Percentiles rank a stretch among this genome's conserved stretches.
Evolutionary conservation across 2,797 vertebrate species (phyloP).

Genomic region (Moxostoma hubbsi): DNA sequence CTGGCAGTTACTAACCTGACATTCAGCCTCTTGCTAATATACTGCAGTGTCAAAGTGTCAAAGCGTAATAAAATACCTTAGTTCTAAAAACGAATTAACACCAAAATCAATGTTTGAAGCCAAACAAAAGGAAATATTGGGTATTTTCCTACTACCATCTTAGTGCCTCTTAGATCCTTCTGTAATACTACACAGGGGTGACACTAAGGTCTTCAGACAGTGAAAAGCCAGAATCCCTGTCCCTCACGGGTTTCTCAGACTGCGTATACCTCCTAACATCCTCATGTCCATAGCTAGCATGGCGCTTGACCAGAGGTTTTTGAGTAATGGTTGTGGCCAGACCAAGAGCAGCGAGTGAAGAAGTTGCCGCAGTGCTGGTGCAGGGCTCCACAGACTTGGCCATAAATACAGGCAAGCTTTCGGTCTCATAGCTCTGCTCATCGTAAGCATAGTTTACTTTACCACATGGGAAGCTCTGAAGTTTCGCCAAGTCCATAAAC

Average conservation of each 20-base stretch:
- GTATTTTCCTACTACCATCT: conserved; percentile 39
- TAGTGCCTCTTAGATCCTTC: not conserved
- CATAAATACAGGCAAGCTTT: conserved; percentile 72
- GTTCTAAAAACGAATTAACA: not conserved
- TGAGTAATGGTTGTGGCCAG: conserved; percentile 68
- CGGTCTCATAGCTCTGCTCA: conserved; percentile 80
- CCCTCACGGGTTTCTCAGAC: conserved; percentile 81
- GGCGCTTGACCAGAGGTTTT: conserved; percentile 79
- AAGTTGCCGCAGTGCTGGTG: conserved; percentile 60
- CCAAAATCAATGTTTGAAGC: conserved; percentile 21
- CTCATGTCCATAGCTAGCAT: conserved; percentile 84
- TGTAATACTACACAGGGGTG: conserved; percentile 77
- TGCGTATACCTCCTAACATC: conserved; percentile 80
- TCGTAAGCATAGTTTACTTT: conserved; percentile 91
- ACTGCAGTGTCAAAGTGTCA: not conserved
- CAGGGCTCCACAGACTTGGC: conserved; percentile 65
- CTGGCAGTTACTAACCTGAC: conserved; percentile 8
- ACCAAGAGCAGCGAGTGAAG: conserved; percentile 48
- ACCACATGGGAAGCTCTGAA: conserved; percentile 87
- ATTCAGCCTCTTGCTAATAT: not conserved
- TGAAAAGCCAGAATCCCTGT: conserved; percentile 90
- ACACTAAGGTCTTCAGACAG: conserved; percentile 90
- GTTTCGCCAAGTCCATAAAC: conserved; percentile 82
- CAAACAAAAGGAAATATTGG: conserved; percentile 25
- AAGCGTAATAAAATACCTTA: conserved; percentile 25